A percentile compares a stretch with the other conserved stretches of the same genome.
phyloP scores from a whole-genome alignment of 2,113 vertebrate species.

The Epinephelus cyanopodus region DNA sequence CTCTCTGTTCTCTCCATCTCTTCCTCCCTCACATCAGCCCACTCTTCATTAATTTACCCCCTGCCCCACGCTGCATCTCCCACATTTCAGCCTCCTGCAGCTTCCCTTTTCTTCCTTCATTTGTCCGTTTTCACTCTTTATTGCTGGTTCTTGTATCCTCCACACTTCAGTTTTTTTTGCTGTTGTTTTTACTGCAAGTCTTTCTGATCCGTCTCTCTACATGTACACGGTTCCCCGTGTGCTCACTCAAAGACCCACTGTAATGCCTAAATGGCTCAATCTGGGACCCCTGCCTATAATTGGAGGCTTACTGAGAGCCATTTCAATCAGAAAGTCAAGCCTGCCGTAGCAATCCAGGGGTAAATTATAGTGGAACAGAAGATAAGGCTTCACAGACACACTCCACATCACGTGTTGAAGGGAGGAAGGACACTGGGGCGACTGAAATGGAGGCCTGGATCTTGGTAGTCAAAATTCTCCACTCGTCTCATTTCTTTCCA shows the following conservation, averaged over 20 bases:
- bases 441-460: not conserved
- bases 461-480: not conserved
- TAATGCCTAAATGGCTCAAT: constrained; percentile 36
- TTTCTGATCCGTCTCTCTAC: not conserved
- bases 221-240: not conserved
- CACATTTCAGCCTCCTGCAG: not conserved
- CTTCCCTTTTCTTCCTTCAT: not conserved
- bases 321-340: constrained; percentile 51
- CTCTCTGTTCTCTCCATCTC: not conserved
- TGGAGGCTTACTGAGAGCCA: constrained; percentile 33
- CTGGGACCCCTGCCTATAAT: constrained; percentile 40
- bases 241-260: constrained; percentile 16
- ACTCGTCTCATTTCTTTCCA: not conserved
- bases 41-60: constrained; percentile 43
- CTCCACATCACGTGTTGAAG: not conserved
- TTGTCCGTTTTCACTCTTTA: not conserved
- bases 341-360: constrained; percentile 11
- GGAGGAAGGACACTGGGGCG: not conserved
- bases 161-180: not conserved
- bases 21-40: constrained; percentile 28
- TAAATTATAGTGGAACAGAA: constrained; percentile 47
- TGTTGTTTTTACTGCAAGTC: not conserved
- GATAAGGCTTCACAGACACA: constrained; percentile 25
- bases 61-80: not conserved
- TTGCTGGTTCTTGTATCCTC: not conserved